Evolutionary conservation across 2,113 vertebrate genomes (phyloP), one percentile per base, ranked within the genome.

Genomic region (Thinocorus orbignyianus): DNA sequence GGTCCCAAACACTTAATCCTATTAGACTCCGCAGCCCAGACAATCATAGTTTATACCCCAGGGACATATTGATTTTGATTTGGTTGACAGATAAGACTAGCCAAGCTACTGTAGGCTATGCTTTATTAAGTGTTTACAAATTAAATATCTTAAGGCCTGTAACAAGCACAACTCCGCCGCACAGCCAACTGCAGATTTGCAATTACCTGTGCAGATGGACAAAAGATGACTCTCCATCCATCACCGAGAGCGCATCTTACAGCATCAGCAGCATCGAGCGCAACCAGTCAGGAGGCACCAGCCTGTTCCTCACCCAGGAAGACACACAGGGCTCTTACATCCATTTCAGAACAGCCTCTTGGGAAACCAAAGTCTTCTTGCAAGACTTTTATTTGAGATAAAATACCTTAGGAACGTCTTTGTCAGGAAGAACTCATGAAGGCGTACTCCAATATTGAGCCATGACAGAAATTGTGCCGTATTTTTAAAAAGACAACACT

Each of bases 41-140:
- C 98, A 98, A 98, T 98, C 98, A 97, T 74, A 78, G 97, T 95
- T 93, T 90, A 95, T 64, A 80, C 97, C 96, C 97, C 11, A 35
- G 97, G 96, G 98, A 97, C 26, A 66, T 98, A 98, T 98, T 97
- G 98, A 97, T 98, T 97, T 97, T 98, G 96, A 98, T 97, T 97
- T 97, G 97, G 90, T 97, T 95, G 95, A 97, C 97, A 93, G 97
- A 97, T 96, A 97, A 96, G 96, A 96, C 89, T 86, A 95, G 95
- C 88, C 70, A 93, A 94, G 97, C 96, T 97, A 93, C 97, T 96
- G 97, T 97, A 97, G 97, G 97, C 96, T 96, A 92, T 94, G 95
- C 95, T 98, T 98, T 97, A 98, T 97, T 98, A 98, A 98, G 97
- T 97, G 98, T 97, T 98, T 98, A 98, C 97, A 98, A 98, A 98